Conservation (phyloP, 2,797 vertebrate species). For the Phylloscopus collybita region DNA sequence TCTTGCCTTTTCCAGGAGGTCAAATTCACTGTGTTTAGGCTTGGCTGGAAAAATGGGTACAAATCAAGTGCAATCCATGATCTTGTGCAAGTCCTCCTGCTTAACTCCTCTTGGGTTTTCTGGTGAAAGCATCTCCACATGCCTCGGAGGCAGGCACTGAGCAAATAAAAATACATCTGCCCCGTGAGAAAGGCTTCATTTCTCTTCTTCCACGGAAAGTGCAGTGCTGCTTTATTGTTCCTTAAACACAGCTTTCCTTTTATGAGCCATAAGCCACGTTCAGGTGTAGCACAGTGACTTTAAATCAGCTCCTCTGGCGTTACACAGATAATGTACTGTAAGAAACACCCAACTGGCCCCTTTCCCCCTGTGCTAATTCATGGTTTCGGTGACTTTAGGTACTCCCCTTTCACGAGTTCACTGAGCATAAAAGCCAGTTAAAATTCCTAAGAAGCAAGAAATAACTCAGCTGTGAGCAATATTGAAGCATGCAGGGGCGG, state of each 20-base stretch:
- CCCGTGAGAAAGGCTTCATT: not conserved
- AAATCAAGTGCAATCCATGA: not conserved
- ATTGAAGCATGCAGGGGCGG: not conserved
- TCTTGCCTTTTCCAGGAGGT: not conserved
- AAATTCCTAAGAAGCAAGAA: conserved; percentile 57
- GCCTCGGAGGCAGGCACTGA: not conserved
- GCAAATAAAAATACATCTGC: conserved; percentile 22
- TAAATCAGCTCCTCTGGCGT: conserved; percentile 52
- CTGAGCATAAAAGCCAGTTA: conserved; percentile 48
- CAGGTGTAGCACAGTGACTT: conserved; percentile 41
- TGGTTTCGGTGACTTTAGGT: conserved; percentile 40
- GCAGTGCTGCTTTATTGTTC: conserved; percentile 35
- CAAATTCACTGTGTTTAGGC: not conserved
- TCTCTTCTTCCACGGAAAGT: not conserved
- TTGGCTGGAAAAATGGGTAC: not conserved
- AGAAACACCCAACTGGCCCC: conserved; percentile 20
- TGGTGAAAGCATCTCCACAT: not conserved
- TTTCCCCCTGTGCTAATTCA: conserved; percentile 28
- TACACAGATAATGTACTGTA: not conserved
- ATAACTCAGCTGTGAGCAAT: conserved; percentile 64
- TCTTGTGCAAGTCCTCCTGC: not conserved
- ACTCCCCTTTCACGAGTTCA: conserved; percentile 31
- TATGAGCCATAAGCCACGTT: conserved; percentile 4
- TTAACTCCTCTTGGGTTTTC: not conserved
- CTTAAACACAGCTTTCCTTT: conserved; percentile 43